phyloP scores from a whole-genome alignment of 2,797 vertebrate genomes.

The Cyclopterus lumpus region DNA sequence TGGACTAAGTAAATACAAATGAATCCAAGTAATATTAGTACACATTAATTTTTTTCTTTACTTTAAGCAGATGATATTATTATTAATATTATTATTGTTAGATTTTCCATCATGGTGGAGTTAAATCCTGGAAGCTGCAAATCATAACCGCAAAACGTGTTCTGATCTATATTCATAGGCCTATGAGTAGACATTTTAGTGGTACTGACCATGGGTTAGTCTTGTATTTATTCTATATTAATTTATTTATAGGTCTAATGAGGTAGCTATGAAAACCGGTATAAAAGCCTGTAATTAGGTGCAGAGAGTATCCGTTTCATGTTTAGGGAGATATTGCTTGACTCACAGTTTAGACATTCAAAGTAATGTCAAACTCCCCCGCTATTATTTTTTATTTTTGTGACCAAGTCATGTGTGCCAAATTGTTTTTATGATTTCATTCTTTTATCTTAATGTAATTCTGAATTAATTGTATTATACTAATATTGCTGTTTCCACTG shows the following conservation, averaged over 20 bases:
- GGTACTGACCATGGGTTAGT: background rate
- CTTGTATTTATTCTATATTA: background rate
- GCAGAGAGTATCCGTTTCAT: background rate
- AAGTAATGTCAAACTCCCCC: background rate
- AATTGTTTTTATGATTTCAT: slow-evolving; percentile 13
- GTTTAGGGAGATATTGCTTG: background rate
- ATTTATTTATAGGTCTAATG: background rate
- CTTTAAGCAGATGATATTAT: background rate
- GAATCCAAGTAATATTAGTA: background rate
- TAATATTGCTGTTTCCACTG: background rate
- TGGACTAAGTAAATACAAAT: background rate
- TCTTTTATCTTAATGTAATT: background rate
- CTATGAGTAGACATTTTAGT: background rate
- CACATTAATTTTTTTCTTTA: background rate
- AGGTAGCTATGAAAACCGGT: background rate
- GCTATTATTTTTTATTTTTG: slow-evolving; percentile 5
- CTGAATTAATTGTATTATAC: background rate
- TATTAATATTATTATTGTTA: no score
- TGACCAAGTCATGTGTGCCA: background rate
- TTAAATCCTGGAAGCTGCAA: background rate
- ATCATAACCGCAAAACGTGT: background rate
- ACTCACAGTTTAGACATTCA: background rate
- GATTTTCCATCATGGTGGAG: background rate
- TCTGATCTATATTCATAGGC: background rate
- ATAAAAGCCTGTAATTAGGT: background rate